These are phyloP conservation scores for Cheilosia impressa DNA, from an alignment of 2,888 invertebrate species.

Conservation along the genomic window DNA sequence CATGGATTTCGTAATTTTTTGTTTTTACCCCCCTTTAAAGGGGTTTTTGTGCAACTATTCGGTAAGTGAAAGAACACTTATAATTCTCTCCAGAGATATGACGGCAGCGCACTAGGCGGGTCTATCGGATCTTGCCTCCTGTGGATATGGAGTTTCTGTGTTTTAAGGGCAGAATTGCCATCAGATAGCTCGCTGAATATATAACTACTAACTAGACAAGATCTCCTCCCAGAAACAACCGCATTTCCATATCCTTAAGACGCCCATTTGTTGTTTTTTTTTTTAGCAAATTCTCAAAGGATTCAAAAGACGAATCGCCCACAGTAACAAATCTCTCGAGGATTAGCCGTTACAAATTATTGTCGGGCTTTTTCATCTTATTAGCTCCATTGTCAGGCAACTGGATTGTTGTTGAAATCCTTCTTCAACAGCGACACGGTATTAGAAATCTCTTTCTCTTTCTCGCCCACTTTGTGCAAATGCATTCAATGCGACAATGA, in stretches of 20 bases:
- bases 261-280: background rate
- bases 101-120: no score
- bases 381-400: slow-evolving; percentile 70
- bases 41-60: no score
- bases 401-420: slow-evolving; percentile 64
- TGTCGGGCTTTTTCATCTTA: slow-evolving; percentile 66
- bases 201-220: background rate
- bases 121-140: no score
- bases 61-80: no score
- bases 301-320: slow-evolving; percentile 23
- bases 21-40: no score
- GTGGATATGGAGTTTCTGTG: no score
- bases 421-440: slow-evolving; percentile 34
- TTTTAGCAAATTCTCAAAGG: background rate
- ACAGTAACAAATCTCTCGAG: slow-evolving; percentile 65
- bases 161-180: no score
- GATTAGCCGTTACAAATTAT: slow-evolving; percentile 71
- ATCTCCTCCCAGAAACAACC: background rate
- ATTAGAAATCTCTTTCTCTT: slow-evolving; percentile 21
- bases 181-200: no score
- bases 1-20: no score
- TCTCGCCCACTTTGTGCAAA: slow-evolving; percentile 19
- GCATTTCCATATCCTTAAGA: slow-evolving; percentile 1
- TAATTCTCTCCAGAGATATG: no score
- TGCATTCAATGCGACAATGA: slow-evolving; percentile 62